Percentiles rank a stretch among this genome's conserved stretches.
Conservation (phyloP, 92 coral and sea anemone species). For the Siderastrea siderea region DNA sequence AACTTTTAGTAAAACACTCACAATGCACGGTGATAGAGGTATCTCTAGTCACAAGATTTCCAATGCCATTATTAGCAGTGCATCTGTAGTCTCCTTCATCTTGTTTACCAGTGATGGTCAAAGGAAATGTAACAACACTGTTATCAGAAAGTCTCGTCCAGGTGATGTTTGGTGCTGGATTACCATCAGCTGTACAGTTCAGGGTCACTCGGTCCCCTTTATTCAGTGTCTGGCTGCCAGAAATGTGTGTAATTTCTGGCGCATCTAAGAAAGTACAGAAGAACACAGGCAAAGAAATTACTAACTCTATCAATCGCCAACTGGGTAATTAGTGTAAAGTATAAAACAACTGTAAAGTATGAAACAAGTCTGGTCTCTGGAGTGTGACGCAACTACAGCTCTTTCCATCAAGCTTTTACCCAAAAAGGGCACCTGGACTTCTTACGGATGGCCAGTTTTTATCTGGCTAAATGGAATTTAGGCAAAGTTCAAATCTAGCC, state of each 20-base stretch:
- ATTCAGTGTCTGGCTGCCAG: slow-evolving; percentile 4
- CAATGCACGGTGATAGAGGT: background rate
- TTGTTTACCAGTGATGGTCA: slow-evolving; percentile 8
- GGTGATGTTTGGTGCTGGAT: slow-evolving; percentile 40
- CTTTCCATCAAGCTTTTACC: no score
- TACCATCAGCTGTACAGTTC: slow-evolving; percentile 58
- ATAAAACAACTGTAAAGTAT: no score
- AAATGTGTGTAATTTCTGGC: slow-evolving; percentile 37
- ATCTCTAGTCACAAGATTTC: slow-evolving; percentile 2
- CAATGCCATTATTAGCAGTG: slow-evolving; percentile 42
- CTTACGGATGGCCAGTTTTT: no score
- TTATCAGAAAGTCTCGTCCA: slow-evolving; percentile 25
- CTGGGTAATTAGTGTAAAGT: no score
- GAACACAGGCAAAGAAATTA: background rate
- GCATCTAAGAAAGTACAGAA: slow-evolving; percentile 12
- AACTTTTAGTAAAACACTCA: no score
- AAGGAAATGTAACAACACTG: slow-evolving; percentile 5
- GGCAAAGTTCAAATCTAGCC: no score
- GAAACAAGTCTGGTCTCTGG: no score
- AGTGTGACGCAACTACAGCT: no score
- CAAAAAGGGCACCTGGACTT: no score
- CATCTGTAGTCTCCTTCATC: slow-evolving; percentile 49
- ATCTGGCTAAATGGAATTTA: no score
- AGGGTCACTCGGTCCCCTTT: slow-evolving; percentile 29
- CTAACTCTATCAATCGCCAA: no score